Evolutionary conservation across 2,797 vertebrate genomes (phyloP).

Genomic region (Lepidocolaptes lacrymiger): DNA sequence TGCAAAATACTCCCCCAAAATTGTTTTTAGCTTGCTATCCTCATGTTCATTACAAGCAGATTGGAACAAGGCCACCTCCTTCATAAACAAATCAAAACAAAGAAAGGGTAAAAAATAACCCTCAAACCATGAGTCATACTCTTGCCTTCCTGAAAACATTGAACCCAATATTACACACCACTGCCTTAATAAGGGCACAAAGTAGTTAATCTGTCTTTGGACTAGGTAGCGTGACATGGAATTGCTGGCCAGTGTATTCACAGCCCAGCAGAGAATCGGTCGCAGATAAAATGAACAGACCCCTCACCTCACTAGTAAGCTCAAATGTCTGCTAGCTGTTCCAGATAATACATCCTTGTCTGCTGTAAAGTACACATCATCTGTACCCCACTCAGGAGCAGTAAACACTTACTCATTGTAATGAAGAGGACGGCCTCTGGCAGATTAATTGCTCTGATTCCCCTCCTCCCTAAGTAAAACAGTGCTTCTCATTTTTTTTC

Average conservation of each 20-base stretch:
- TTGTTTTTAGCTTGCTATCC: conserved; percentile 1
- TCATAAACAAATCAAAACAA: conserved; percentile 16
- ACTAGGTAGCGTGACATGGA: not conserved
- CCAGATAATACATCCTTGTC: not conserved
- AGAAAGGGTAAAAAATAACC: not conserved
- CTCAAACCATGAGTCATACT: not conserved
- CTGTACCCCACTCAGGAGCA: not conserved
- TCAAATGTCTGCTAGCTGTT: not conserved
- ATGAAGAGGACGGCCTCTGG: conserved; percentile 18
- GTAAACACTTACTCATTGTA: conserved; percentile 21
- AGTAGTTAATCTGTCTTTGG: not conserved
- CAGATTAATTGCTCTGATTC: conserved; percentile 14
- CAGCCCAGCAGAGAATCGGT: not conserved
- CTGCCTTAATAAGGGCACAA: not conserved
- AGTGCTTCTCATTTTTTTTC: not conserved
- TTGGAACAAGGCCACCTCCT: not conserved
- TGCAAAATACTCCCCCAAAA: not conserved
- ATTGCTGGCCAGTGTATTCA: not conserved
- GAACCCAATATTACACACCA: not conserved
- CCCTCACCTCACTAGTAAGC: not conserved
- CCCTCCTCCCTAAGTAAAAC: not conserved
- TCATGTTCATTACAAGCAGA: not conserved
- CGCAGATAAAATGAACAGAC: not conserved
- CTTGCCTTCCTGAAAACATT: not conserved
- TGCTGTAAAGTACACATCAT: not conserved